phyloP scores from a whole-genome alignment of 2,797 vertebrate genomes.

The Paguma larvata region DNA sequence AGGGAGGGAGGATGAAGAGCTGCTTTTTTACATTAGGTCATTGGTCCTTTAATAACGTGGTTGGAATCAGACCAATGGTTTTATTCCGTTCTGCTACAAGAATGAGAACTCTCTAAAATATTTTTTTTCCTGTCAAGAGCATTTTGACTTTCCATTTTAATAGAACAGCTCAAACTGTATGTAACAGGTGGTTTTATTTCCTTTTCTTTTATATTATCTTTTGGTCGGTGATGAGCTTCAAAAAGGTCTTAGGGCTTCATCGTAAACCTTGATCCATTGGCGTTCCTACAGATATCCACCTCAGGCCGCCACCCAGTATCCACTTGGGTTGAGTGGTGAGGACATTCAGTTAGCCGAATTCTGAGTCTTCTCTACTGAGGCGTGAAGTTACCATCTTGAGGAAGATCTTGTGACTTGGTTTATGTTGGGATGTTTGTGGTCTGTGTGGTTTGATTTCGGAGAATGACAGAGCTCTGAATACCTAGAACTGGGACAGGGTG shows the following conservation, averaged over 20 bases:
- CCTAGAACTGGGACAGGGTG: not conserved
- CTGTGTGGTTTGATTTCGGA: not conserved
- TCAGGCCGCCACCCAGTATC: not conserved
- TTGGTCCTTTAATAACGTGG: slow-evolving; percentile 94
- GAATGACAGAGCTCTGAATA: not conserved
- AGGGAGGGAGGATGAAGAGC: slow-evolving; percentile 90
- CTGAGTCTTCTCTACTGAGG: not conserved
- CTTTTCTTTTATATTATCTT: slow-evolving; percentile 1
- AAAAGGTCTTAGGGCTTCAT: not conserved
- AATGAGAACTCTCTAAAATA: slow-evolving; percentile 92
- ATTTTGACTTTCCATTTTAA: slow-evolving; percentile 86
- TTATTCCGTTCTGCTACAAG: slow-evolving; percentile 91
- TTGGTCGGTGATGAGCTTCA: not conserved
- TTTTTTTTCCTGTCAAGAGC: slow-evolving; percentile 85
- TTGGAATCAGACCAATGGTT: slow-evolving; percentile 93
- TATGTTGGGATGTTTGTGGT: not conserved
- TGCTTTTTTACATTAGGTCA: slow-evolving; percentile 94
- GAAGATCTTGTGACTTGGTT: not conserved
- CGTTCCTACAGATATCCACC: not conserved
- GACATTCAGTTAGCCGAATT: not conserved
- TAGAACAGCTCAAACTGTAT: slow-evolving; percentile 77
- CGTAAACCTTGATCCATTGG: not conserved
- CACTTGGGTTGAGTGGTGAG: not conserved
- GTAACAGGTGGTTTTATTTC: slow-evolving; percentile 71
- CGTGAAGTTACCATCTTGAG: not conserved